Evolutionary conservation across 2,113 vertebrate genomes (phyloP).

Genomic region (Bubo blakistoni): DNA sequence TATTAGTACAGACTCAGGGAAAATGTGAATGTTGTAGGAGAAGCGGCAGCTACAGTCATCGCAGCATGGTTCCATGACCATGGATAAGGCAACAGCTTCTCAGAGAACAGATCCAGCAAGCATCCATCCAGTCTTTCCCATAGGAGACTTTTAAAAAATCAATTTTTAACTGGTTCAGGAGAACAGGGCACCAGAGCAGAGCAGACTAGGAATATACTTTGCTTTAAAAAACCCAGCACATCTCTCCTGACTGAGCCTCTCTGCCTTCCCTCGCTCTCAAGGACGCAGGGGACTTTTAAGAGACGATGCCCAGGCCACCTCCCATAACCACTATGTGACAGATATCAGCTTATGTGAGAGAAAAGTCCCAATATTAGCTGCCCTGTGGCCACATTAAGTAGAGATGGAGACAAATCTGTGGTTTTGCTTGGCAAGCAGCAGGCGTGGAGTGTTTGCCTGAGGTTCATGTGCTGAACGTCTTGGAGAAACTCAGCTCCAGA

Average conservation of each 20-base stretch:
- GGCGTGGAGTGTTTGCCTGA: neutral
- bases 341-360: neutral
- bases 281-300: neutral
- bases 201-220: neutral
- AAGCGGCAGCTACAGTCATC: neutral
- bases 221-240: neutral
- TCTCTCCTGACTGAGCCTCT: neutral
- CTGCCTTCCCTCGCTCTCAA: neutral
- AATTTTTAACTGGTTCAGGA: neutral
- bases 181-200: neutral
- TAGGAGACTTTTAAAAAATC: neutral
- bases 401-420: neutral
- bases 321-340: constrained; percentile 10
- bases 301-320: neutral
- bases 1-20: neutral
- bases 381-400: neutral
- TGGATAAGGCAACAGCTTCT: neutral
- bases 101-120: neutral
- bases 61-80: neutral
- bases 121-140: neutral
- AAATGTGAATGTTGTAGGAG: neutral
- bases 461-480: neutral
- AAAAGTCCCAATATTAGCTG: neutral
- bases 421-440: neutral
- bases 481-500: neutral